These are phyloP conservation scores for Scylla paramamosain DNA, from an alignment of 1,140 invertebrate species.

Conservation along the genomic window DNA sequence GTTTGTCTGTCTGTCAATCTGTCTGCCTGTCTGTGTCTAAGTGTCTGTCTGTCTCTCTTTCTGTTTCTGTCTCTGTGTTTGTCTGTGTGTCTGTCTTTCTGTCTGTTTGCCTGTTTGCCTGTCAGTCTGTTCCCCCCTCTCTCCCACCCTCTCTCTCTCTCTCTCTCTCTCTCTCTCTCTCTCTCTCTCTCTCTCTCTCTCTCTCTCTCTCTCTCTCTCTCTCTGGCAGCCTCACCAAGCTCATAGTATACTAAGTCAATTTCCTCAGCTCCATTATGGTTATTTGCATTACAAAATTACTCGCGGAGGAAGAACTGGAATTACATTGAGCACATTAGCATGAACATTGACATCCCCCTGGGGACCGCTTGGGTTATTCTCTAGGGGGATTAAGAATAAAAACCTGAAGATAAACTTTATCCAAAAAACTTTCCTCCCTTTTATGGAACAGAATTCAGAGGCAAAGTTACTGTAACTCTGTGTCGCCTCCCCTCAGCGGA, in stretches of 20 bases:
- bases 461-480: neutral
- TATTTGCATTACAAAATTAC: constrained; percentile 25
- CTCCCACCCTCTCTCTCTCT: neutral
- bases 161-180: neutral
- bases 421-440: neutral
- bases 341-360: neutral
- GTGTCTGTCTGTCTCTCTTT: too few relatives aligned
- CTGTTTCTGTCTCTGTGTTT: neutral
- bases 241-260: neutral
- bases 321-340: constrained; percentile 13
- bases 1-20: too few relatives aligned
- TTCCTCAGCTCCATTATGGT: neutral
- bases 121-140: neutral
- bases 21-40: too few relatives aligned
- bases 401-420: neutral
- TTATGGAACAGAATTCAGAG: neutral
- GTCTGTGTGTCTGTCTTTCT: neutral
- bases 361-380: neutral
- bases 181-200: neutral
- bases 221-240: neutral
- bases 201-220: constrained; percentile 3
- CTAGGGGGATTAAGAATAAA: neutral
- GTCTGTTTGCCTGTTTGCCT: neutral
- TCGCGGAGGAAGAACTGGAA: neutral
- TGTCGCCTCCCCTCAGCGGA: neutral